Evolutionary conservation across 2,888 invertebrate genomes (phyloP), one percentile per base, ranked within the genome.

Genomic region (Amorpha juglandis): DNA sequence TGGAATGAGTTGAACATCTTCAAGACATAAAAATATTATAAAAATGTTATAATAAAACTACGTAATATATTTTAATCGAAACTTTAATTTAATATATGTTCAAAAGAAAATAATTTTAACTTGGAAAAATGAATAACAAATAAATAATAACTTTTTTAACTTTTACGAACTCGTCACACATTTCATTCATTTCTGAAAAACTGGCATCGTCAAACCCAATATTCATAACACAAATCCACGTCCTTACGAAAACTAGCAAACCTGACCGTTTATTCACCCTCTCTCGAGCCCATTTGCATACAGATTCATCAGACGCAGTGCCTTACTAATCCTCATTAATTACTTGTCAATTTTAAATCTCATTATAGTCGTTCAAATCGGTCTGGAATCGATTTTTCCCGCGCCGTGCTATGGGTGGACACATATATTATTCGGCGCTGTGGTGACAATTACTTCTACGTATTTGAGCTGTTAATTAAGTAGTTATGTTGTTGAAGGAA

Each of bases 281-380:
- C 38, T 27, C 19, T 16, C 12, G n/a, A 35, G 16, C 11, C 14
- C 33, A 58, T 67, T 58, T 67, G 63, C 67, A 69, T 69, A 70
- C 67, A 73, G 78, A 81, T 83, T 74, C 73, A 81, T 83, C 77
- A 78, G 71, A 74, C 74, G 73, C 73, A 50, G 76, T 76, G 69
- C 78, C 67, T 71, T 76, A 80, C 90, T 90, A 90, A 90, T 88
- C 88, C 87, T 85, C 88, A 89, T 91, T 89, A 90, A 90, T 89
- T 88, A 88, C 86, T 83, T 83, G 79, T 80, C 86, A 85, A 87
- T 89, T 91, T 90, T 88, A 90, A 90, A 89, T 90, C 87, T 87
- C 90, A 89, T 91, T 90, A 89, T 85, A 83, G 83, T 83, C 81
- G 77, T 81, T 82, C 87, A 91, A 91, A 91, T 89, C 84, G 87